Conservation (phyloP, 2,797 vertebrate genomes). For the Naso thynnoides region DNA sequence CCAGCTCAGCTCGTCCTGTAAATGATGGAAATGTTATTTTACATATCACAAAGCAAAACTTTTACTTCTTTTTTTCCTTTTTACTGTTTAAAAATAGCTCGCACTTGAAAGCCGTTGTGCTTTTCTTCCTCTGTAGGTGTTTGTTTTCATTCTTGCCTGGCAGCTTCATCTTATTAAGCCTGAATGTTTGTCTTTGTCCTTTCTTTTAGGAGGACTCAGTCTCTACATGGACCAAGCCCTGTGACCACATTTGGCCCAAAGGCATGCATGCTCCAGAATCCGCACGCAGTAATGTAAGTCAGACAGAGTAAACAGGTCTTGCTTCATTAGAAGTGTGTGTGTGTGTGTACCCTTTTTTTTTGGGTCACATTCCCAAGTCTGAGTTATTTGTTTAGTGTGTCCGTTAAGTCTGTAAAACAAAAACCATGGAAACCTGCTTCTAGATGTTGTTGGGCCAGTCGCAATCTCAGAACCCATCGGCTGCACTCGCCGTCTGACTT, state of each 20-base stretch:
- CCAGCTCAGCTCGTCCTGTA: background rate
- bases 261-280: constrained; percentile 97
- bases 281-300: constrained; percentile 96
- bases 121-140: background rate
- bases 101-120: background rate
- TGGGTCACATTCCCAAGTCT: background rate
- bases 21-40: background rate
- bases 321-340: no score
- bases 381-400: background rate
- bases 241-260: constrained; percentile 98
- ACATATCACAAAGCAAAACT: background rate
- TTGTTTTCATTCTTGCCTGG: background rate
- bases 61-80: background rate
- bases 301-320: background rate
- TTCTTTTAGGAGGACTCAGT: constrained; percentile 90
- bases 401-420: background rate
- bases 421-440: background rate
- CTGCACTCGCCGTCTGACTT: no score
- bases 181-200: constrained; percentile 14
- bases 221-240: constrained; percentile 96
- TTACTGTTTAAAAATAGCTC: background rate
- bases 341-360: background rate
- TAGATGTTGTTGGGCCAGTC: background rate
- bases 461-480: no score
- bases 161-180: background rate